phyloP scores from a whole-genome alignment of 2,888 invertebrate species.

The Pristionchus mayeri region DNA sequence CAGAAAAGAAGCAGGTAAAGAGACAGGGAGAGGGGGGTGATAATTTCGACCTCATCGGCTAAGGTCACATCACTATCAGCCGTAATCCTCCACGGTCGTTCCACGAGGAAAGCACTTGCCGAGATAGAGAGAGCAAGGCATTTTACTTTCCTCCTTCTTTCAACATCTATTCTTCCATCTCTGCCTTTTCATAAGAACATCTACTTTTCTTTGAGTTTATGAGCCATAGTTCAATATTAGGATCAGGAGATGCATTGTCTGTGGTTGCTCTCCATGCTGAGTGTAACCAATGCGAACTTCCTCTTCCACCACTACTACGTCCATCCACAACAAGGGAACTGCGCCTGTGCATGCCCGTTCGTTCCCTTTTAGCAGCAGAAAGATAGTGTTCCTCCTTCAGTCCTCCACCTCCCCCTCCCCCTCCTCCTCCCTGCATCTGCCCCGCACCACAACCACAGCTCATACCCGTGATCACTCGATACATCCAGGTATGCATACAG shows the following conservation, averaged over 20 bases:
- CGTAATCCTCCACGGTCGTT: constrained; percentile 13
- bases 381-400: not conserved
- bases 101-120: not conserved
- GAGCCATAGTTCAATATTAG: not conserved
- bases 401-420: constrained; percentile 43
- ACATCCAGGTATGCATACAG: constrained; percentile 34
- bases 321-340: not conserved
- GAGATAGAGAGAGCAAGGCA: not conserved
- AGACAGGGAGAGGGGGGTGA: not conserved
- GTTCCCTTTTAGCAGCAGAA: not conserved
- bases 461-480: constrained; percentile 46
- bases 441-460: constrained; percentile 23
- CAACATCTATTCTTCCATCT: not conserved
- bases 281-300: not conserved
- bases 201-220: no score
- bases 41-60: constrained; percentile 14
- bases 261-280: not conserved
- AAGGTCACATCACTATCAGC: not conserved
- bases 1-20: not conserved
- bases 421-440: constrained; percentile 33
- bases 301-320: not conserved
- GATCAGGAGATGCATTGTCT: constrained; percentile 2
- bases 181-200: not conserved
- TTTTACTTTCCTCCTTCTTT: no score
- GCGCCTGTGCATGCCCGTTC: constrained; percentile 32